phyloP scores from a whole-genome alignment of 2,113 vertebrate species.

The Pangasianodon gigas region DNA sequence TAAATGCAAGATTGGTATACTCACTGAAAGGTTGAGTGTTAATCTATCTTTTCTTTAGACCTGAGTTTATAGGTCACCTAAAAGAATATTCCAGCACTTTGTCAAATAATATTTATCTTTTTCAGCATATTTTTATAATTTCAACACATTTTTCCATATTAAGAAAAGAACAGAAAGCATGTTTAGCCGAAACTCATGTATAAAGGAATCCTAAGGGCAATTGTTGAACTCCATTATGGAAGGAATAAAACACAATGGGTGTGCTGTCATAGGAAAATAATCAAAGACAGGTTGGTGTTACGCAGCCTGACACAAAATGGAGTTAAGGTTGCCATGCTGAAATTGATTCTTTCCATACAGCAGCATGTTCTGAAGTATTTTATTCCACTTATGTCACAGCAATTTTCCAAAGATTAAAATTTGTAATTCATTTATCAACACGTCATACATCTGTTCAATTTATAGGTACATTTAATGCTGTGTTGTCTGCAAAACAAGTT shows the following conservation, averaged over 20 bases:
- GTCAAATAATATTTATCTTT: not conserved
- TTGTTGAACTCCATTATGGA: not conserved
- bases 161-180: not conserved
- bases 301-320: not conserved
- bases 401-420: not conserved
- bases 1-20: not conserved
- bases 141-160: not conserved
- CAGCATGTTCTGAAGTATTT: not conserved
- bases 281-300: not conserved
- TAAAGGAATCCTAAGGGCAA: not conserved
- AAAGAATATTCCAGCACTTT: not conserved
- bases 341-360: not conserved
- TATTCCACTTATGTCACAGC: not conserved
- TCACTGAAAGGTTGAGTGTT: not conserved
- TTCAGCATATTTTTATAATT: not conserved
- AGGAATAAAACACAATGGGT: not conserved
- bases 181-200: not conserved
- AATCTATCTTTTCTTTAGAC: not conserved
- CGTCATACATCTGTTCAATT: not conserved
- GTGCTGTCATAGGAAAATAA: not conserved
- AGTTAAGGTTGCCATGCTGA: not conserved
- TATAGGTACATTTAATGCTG: not conserved
- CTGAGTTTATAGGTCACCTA: not conserved
- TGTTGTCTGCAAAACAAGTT: not conserved
- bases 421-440: not conserved